Evolutionary conservation across 2,113 vertebrate genomes (phyloP).

Genomic region (Petroica traversi): DNA sequence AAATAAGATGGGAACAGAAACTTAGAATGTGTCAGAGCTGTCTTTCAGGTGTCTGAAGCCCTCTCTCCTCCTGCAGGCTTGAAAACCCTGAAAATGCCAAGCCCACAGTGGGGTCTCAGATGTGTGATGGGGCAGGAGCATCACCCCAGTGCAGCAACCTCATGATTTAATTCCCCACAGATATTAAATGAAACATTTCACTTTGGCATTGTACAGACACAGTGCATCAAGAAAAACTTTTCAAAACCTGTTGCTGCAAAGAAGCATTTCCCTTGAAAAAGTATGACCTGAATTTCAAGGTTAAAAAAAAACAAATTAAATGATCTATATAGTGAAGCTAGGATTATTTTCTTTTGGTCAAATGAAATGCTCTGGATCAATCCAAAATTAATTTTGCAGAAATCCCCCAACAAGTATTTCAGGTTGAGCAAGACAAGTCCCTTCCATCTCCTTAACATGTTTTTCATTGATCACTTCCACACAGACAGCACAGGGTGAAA

Average conservation of each 20-base stretch:
- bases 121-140: neutral
- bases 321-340: neutral
- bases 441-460: constrained; percentile 43
- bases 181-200: neutral
- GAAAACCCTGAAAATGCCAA: no score
- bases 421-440: constrained; percentile 30
- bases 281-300: constrained; percentile 34
- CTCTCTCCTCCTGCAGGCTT: neutral
- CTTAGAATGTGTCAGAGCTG: neutral
- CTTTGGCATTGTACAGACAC: neutral
- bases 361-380: constrained; percentile 49
- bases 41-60: neutral
- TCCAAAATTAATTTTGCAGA: constrained; percentile 43
- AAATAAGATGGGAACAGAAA: neutral
- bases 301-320: neutral
- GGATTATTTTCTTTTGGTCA: constrained; percentile 18
- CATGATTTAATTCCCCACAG: neutral
- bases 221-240: neutral
- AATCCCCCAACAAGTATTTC: neutral
- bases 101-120: neutral
- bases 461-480: constrained; percentile 40
- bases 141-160: neutral
- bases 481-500: neutral
- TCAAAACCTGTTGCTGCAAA: neutral
- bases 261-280: neutral